A percentile compares a stretch with the other conserved stretches of the same genome.
These are phyloP conservation scores for Casuarius casuarius DNA, from an alignment of 2,113 vertebrate species.

Conservation along the genomic window DNA sequence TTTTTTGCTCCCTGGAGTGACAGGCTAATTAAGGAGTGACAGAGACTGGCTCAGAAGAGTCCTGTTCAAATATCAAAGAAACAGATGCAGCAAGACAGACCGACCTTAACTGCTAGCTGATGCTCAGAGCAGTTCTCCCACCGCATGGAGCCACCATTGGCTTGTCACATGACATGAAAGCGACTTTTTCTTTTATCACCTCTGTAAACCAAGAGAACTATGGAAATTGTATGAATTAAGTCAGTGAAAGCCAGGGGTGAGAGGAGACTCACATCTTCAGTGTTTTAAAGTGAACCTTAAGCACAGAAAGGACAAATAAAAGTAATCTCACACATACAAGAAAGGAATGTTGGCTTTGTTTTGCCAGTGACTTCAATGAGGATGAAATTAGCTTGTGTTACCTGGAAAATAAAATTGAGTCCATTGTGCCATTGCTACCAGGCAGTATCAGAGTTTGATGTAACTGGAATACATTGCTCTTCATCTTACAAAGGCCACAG, in stretches of 20 bases:
- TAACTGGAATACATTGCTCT: not conserved
- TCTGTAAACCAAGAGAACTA: constrained; percentile 1
- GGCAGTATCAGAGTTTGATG: not conserved
- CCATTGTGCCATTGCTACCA: not conserved
- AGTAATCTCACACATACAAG: not conserved
- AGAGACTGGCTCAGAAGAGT: constrained; percentile 40
- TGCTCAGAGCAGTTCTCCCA: constrained; percentile 21
- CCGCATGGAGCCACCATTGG: not conserved
- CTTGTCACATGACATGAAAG: constrained; percentile 44
- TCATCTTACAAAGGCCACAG: not conserved
- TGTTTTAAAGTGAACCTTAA: not conserved
- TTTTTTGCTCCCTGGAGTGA: constrained; percentile 26
- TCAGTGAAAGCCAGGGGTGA: not conserved
- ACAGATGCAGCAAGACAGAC: constrained; percentile 42
- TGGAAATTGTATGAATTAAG: constrained; percentile 7
- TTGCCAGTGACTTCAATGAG: constrained; percentile 22
- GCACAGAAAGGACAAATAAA: not conserved
- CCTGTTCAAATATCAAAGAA: constrained; percentile 62
- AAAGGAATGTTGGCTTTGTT: constrained; percentile 29
- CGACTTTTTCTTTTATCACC: constrained; percentile 35
- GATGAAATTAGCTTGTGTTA: constrained; percentile 30
- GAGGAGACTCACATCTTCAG: not conserved
- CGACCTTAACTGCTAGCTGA: constrained; percentile 9
- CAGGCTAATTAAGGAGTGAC: constrained; percentile 30
- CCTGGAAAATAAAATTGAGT: constrained; percentile 8